Conservation (phyloP, 35 echinoderm and acorn worm genomes). For the Apostichopus californicus region DNA sequence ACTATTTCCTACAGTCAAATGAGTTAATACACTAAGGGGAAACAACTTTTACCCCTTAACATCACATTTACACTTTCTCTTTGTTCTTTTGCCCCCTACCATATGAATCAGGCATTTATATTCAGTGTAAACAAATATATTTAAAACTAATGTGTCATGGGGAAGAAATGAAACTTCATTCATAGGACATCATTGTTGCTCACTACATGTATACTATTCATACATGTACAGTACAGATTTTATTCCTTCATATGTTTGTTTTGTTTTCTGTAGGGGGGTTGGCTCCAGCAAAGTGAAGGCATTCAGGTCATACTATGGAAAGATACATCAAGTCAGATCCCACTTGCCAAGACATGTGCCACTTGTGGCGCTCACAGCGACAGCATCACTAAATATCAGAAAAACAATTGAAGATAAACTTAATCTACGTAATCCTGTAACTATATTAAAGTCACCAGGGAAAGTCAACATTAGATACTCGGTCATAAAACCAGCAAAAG, state of each 20-base stretch:
- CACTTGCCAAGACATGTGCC: conserved; percentile 17
- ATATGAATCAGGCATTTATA: background rate
- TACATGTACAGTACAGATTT: background rate
- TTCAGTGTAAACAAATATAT: background rate
- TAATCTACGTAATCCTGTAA: conserved; percentile 14
- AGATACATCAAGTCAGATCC: conserved; percentile 28
- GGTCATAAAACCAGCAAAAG: background rate
- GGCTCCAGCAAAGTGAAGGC: conserved; percentile 32
- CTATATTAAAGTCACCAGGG: conserved; percentile 39
- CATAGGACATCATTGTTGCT: no score
- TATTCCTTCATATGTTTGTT: background rate
- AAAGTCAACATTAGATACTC: conserved; percentile 46
- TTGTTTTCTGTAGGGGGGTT: background rate
- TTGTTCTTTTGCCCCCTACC: background rate
- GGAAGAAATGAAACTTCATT: background rate
- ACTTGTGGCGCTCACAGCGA: conserved; percentile 59
- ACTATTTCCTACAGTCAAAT: no score
- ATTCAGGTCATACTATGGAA: conserved; percentile 41
- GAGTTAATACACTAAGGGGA: no score
- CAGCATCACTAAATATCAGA: conserved; percentile 43
- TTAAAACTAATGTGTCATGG: background rate
- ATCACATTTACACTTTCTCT: background rate
- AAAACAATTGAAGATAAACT: conserved; percentile 23
- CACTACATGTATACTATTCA: no score
- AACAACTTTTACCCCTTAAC: no score